A percentile compares a stretch with the other conserved stretches of the same genome.
These are phyloP conservation scores for Oikopleura dioica DNA, from an alignment of 23 tunicate species.

Conservation along the genomic window DNA sequence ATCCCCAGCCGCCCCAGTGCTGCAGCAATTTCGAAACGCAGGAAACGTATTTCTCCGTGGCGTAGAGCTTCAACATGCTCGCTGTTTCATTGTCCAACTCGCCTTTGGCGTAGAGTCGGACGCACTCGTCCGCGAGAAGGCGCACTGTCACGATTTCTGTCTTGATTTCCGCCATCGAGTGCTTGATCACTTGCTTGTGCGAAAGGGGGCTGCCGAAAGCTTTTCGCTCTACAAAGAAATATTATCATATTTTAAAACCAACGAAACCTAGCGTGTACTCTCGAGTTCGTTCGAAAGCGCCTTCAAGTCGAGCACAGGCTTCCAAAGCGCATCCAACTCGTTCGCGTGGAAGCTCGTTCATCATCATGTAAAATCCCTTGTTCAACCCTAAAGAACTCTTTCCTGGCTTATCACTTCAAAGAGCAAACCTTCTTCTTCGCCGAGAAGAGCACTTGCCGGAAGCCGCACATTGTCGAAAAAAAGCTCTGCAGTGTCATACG, in stretches of 20 bases:
- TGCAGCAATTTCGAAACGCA: too few relatives aligned
- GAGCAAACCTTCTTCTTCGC: neutral
- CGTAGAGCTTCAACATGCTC: constrained; percentile 57
- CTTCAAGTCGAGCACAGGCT: constrained; percentile 55
- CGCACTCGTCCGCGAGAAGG: neutral
- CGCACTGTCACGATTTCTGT: constrained; percentile 24
- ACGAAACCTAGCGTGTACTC: constrained; percentile 85
- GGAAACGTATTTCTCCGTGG: too few relatives aligned
- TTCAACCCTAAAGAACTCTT: too few relatives aligned
- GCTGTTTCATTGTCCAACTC: constrained; percentile 64
- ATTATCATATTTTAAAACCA: too few relatives aligned
- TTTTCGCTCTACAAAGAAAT: constrained; percentile 70
- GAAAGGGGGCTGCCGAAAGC: constrained; percentile 58
- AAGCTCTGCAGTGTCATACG: constrained; percentile 65
- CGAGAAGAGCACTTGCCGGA: neutral
- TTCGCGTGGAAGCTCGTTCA: constrained; percentile 91
- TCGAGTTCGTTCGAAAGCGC: constrained; percentile 65
- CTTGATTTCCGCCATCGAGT: constrained; percentile 68
- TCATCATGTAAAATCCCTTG: constrained; percentile 54
- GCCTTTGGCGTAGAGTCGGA: neutral
- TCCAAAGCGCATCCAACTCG: constrained; percentile 48
- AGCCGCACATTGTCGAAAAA: constrained; percentile 68
- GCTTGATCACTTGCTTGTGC: constrained; percentile 54
- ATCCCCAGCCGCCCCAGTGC: constrained; percentile 69
- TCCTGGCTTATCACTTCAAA: too few relatives aligned